Base-by-base conservation (phyloP, 2,113 vertebrate genomes). In the Clarias macrocephalus region DNA sequence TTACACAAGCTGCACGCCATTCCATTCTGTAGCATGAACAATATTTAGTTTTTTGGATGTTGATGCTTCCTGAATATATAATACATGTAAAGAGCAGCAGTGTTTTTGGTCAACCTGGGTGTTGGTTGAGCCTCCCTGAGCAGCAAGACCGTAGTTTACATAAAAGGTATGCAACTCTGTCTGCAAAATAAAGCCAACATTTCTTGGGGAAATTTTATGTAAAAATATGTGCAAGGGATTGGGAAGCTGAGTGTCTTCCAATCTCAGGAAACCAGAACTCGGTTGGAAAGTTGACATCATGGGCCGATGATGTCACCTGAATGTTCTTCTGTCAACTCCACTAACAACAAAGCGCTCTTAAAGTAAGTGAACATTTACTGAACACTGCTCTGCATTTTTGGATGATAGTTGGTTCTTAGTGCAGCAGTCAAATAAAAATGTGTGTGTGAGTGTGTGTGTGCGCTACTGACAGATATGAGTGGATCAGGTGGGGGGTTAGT, bases 11-110 rank as follows among this genome's bases (percentile, higher is more conserved):
- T 62, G 70, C 37, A 13, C 12, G n/a, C 42, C 37, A 28, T 85
- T 82, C 57, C 66, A 83, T 70, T 33, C 63, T 25, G 2, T 11
- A 80, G 48, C 60, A 68, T 54, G 82, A 85, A 87, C 60, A 68
- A 68, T 68, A 82, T 82, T 48, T 48, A 0, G 48, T 48, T 66
- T 84, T 82, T 85, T 37, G 5, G 81, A 82, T 72, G 60, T 63
- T 79, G 57, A 86, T 73, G 84, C 73, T 42, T 59, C 33, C 52
- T 25, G 63, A 88, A 88, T 86, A 63, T 79, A 75, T 88, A 86
- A 56, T 81, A 82, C 63, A 73, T 56, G 59, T 79, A 62, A 54
- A 83, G 37, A 85, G 85, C 25, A 52, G 59, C 37, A 7, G 42
- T 30, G 80, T 83, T 80, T 52, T 63, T 72, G 15, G 28, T 42